Conservation (phyloP, 2,797 vertebrate species). For the Mormyrus proboscirostris region DNA sequence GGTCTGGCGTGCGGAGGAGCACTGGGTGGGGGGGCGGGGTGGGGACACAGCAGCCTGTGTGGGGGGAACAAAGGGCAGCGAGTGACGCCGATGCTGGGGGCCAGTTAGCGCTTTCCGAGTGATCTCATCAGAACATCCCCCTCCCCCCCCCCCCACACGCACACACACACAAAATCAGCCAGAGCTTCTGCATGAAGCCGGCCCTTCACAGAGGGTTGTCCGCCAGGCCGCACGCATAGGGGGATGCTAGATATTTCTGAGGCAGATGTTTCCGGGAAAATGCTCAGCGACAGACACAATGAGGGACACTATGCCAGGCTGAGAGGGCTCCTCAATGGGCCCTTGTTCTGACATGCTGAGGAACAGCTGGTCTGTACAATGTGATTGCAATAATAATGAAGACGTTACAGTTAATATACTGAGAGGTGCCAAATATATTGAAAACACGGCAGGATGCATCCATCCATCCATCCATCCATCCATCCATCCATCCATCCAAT, state of each 20-base stretch:
- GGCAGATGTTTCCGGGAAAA: not conserved
- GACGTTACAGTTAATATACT: not conserved
- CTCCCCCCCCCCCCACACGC: not conserved
- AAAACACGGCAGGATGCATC: not conserved
- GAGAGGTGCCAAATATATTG: not conserved
- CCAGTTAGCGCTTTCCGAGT: slow-evolving; percentile 53
- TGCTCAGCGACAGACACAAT: not conserved
- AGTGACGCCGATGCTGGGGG: slow-evolving; percentile 59
- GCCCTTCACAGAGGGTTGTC: not conserved
- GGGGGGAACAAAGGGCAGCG: slow-evolving; percentile 56
- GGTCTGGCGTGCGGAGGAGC: slow-evolving; percentile 46
- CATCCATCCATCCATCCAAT: not conserved
- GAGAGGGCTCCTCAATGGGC: not conserved
- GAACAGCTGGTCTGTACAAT: not conserved
- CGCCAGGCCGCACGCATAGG: not conserved
- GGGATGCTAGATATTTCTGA: not conserved
- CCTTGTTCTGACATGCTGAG: not conserved
- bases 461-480: not conserved
- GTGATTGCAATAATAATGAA: not conserved
- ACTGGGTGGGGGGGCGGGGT: not conserved
- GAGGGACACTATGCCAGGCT: not conserved
- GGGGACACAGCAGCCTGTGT: slow-evolving; percentile 54
- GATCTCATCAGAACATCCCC: slow-evolving; percentile 44
- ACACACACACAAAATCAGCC: not conserved
- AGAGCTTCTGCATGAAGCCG: slow-evolving; percentile 33